phyloP scores from a whole-genome alignment of 2,888 invertebrate genomes.

The Eilema depressum region DNA sequence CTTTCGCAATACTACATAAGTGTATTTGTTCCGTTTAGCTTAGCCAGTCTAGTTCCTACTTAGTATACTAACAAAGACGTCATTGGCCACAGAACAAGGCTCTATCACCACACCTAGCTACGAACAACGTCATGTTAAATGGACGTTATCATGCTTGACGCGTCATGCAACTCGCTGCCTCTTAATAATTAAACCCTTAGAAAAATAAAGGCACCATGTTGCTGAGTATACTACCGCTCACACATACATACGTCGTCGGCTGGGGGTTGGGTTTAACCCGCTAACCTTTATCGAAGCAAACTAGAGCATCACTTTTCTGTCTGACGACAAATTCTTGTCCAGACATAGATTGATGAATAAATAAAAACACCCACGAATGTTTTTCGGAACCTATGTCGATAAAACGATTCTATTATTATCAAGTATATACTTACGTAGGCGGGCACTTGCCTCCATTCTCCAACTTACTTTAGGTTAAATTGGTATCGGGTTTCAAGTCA shows the following conservation, averaged over 20 bases:
- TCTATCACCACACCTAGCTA: neutral
- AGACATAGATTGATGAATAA: neutral
- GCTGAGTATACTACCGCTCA: neutral
- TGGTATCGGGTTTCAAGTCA: neutral
- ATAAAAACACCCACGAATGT: neutral
- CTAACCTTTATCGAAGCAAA: conserved; percentile 2
- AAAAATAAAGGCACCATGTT: neutral
- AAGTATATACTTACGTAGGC: neutral
- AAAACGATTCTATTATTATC: neutral
- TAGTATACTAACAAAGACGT: too few relatives aligned
- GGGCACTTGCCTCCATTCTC: neutral
- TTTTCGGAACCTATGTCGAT: neutral
- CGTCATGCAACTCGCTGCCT: neutral
- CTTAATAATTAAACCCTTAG: neutral
- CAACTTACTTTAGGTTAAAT: neutral
- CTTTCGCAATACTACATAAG: too few relatives aligned
- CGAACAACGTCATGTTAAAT: too few relatives aligned
- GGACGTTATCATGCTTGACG: neutral
- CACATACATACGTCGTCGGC: neutral
- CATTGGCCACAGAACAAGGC: neutral
- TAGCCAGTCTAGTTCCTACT: too few relatives aligned
- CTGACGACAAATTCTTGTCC: neutral
- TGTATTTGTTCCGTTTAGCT: too few relatives aligned
- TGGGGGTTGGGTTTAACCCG: neutral
- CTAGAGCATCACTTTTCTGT: neutral